These are phyloP conservation scores for Drosophila hamatofila DNA, from an alignment of 2,888 invertebrate species.

Conservation along the genomic window DNA sequence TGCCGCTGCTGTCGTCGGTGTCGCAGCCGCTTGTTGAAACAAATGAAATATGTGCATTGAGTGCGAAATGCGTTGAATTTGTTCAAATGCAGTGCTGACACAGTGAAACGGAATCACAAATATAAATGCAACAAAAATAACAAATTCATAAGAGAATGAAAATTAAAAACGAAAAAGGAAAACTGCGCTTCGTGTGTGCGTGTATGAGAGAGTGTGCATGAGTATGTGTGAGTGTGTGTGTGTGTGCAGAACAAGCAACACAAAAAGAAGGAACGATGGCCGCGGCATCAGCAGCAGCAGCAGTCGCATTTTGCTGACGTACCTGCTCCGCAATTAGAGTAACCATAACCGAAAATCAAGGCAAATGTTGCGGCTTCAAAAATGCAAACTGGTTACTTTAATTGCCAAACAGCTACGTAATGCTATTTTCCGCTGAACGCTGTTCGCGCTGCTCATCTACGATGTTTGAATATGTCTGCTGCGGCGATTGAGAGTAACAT, in stretches of 20 bases:
- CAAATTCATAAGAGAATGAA: slow-evolving; percentile 49
- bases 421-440: slow-evolving; percentile 68
- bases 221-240: slow-evolving; percentile 28
- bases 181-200: slow-evolving; percentile 52
- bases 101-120: slow-evolving; percentile 64
- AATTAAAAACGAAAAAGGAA: slow-evolving; percentile 60
- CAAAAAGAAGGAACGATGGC: slow-evolving; percentile 64
- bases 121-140: slow-evolving; percentile 38
- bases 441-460: slow-evolving; percentile 53
- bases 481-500: slow-evolving; percentile 43
- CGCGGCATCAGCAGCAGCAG: slow-evolving; percentile 43
- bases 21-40: slow-evolving; percentile 52
- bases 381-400: slow-evolving; percentile 77
- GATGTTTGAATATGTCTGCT: slow-evolving; percentile 60
- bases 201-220: slow-evolving; percentile 27
- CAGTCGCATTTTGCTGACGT: slow-evolving; percentile 64
- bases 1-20: slow-evolving; percentile 20
- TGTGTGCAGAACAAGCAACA: slow-evolving; percentile 59
- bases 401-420: slow-evolving; percentile 70
- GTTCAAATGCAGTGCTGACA: slow-evolving; percentile 57
- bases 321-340: slow-evolving; percentile 74
- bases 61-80: slow-evolving; percentile 54
- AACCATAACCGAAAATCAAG: slow-evolving; percentile 65
- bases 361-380: slow-evolving; percentile 63
- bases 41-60: slow-evolving; percentile 63